Evolutionary conservation across 2,888 invertebrate species (phyloP), one percentile per base, ranked within the genome.

Genomic region (Volucella inflata): DNA sequence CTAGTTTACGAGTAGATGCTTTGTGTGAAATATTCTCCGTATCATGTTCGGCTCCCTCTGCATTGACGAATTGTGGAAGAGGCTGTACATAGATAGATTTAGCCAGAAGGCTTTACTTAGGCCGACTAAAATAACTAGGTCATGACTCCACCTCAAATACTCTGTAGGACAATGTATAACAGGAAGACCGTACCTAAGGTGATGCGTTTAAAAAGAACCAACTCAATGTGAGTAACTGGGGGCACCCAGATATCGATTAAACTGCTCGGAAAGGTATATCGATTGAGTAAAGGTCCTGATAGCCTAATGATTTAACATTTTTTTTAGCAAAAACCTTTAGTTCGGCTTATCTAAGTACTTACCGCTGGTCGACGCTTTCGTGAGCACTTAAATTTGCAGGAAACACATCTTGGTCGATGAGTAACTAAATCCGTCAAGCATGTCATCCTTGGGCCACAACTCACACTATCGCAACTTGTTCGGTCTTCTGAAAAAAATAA

Each of bases 351-450:
- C 30, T n/a, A 11, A 14, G 21, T n/a, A 89, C 90, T 88, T 76
- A 91, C 90, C 87, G 88, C 57, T 64, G 90, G 90, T 76, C 89
- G 89, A 59, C 90, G 90, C 84, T 90, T 91, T 78, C 94, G 92
- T 38, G 93, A 93, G 89, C 95, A 95, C 83, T 94, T 94, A 88
- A 94, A 93, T 88, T 93, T 93, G 90, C 96, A 96, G 87, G 95
- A 94, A 87, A 95, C 94, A 91, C 96, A 96, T 77, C 96, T 93
- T 8, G 96, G 96, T 87, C 93, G 93, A 38, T 94, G 94, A n/a
- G 94, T 94, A 67, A 92, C 90, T 88, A 93, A 91, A 90, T 96
- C 95, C 87, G 93, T 93, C 88, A 96, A 92, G 90, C 96, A 96
- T 64, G 94, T 94, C 91, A 95, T 95, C 57, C 94, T 94, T 82